Conservation (phyloP, 1,140 invertebrate genomes). For the Meloidogyne hapla region DNA sequence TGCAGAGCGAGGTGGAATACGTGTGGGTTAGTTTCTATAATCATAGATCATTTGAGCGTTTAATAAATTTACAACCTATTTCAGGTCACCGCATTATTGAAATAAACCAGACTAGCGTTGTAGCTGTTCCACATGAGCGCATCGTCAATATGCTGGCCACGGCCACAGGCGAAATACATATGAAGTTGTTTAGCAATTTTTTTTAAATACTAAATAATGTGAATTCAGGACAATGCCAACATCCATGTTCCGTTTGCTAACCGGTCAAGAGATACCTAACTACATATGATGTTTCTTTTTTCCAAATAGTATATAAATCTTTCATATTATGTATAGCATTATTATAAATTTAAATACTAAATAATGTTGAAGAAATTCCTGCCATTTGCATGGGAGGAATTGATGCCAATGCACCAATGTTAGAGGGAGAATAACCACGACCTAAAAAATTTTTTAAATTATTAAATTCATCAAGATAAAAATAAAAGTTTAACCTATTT, state of each 20-base stretch:
- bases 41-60: not conserved
- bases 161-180: conserved; percentile 97
- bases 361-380: too few species aligned
- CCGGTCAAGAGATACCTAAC: conserved; percentile 96
- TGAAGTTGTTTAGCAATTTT: conserved; percentile 74
- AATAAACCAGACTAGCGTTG: conserved; percentile 98
- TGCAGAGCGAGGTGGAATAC: conserved; percentile 92
- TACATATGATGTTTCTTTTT: conserved; percentile 74
- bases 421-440: conserved; percentile 22
- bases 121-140: conserved; percentile 97
- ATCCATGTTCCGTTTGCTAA: conserved; percentile 96
- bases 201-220: not conserved
- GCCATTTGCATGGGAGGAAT: too few species aligned
- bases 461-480: not conserved
- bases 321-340: too few species aligned
- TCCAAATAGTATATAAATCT: not conserved
- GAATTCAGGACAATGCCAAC: conserved; percentile 85
- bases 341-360: too few species aligned
- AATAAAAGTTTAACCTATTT: conserved; percentile 9
- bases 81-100: conserved; percentile 94
- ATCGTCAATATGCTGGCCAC: conserved; percentile 97
- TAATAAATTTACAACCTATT: not conserved
- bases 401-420: too few species aligned
- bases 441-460: not conserved
- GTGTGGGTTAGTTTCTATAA: conserved; percentile 81